phyloP scores from a whole-genome alignment of 2,113 vertebrate genomes.

The Tonatia bakeri region DNA sequence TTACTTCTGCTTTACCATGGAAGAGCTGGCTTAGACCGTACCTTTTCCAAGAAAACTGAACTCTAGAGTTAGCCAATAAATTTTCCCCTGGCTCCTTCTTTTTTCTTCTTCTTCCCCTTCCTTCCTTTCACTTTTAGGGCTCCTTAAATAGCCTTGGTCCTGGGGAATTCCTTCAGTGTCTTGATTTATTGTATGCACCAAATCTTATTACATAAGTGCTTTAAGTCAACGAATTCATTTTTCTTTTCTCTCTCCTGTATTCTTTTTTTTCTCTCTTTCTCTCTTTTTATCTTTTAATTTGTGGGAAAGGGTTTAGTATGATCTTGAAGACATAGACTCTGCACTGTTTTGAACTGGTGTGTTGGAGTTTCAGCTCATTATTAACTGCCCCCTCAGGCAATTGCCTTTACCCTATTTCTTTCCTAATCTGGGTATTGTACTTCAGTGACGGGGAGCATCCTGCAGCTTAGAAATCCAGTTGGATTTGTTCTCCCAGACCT shows the following conservation, averaged over 20 bases:
- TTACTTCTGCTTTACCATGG: background rate
- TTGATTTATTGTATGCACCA: background rate
- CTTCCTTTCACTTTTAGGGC: background rate
- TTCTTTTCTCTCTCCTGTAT: background rate
- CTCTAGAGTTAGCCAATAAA: background rate
- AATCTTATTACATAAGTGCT: background rate
- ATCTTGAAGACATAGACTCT: background rate
- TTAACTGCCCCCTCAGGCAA: background rate
- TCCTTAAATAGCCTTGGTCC: background rate
- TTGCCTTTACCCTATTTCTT: background rate
- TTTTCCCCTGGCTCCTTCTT: background rate
- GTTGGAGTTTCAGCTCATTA: background rate
- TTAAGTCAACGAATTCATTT: background rate
- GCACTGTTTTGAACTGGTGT: background rate
- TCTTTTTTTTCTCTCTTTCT: background rate
- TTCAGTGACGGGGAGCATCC: background rate
- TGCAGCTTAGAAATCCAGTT: background rate
- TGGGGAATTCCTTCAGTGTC: background rate
- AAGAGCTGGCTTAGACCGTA: background rate
- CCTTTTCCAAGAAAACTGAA: background rate
- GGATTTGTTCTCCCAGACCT: background rate
- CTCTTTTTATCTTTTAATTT: background rate
- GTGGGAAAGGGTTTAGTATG: background rate
- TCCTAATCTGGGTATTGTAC: too few relatives aligned
- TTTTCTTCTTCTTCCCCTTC: background rate